phyloP scores from a whole-genome alignment of 2,888 invertebrate genomes.

The Agrotis segetum region DNA sequence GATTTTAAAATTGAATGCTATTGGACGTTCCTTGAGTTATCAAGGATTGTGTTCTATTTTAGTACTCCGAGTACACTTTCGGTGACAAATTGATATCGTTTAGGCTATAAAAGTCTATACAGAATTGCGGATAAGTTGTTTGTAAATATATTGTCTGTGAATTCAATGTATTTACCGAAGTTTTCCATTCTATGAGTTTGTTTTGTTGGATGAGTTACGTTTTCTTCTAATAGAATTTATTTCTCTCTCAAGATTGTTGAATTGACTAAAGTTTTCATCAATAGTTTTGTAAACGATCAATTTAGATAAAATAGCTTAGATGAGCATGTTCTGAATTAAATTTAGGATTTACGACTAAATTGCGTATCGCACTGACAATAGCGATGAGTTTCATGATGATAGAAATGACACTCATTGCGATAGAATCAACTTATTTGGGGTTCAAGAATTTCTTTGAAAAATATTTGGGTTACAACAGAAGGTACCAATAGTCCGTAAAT shows the following conservation, averaged over 20 bases:
- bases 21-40: slow-evolving; percentile 75
- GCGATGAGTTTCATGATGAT: no score
- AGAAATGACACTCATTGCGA: no score
- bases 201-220: slow-evolving; percentile 46
- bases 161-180: slow-evolving; percentile 53
- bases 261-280: not conserved
- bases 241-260: slow-evolving; percentile 18
- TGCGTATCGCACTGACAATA: no score
- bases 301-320: not conserved
- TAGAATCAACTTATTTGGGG: no score
- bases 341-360: no score
- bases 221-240: slow-evolving; percentile 22
- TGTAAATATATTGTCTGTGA: slow-evolving; percentile 55
- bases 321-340: not conserved
- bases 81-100: slow-evolving; percentile 76
- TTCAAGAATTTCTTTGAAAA: no score
- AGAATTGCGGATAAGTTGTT: slow-evolving; percentile 54
- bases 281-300: not conserved
- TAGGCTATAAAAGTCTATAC: slow-evolving; percentile 59
- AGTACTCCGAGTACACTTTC: slow-evolving; percentile 73
- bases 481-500: no score
- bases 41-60: slow-evolving; percentile 74
- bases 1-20: slow-evolving; percentile 52
- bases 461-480: no score
- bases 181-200: slow-evolving; percentile 43